Conservation (phyloP, 1,140 invertebrate species). For the Drosophila pachea region DNA sequence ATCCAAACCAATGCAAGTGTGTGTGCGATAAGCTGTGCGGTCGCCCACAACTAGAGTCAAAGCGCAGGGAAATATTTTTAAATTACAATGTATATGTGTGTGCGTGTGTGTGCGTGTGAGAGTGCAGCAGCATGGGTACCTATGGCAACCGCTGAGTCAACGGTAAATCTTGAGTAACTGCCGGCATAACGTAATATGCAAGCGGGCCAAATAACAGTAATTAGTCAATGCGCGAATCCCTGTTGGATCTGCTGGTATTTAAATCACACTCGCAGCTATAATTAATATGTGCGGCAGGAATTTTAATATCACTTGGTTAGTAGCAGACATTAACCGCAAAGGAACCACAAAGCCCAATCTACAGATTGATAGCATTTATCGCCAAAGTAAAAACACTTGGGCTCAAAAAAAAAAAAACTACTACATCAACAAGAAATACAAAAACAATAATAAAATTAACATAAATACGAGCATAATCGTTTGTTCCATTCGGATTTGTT, state of each 20-base stretch:
- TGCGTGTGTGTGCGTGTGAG: neutral
- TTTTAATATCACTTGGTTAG: neutral
- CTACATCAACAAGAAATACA: too few species aligned
- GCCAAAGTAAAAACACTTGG: constrained; percentile 5
- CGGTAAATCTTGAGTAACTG: constrained; percentile 1
- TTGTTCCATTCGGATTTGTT: constrained; percentile 26
- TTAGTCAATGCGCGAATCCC: constrained; percentile 11
- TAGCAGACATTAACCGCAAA: neutral
- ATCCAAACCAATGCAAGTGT: neutral
- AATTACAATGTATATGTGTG: neutral
- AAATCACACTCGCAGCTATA: constrained; percentile 7
- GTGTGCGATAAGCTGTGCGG: constrained; percentile 8
- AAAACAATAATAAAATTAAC: constrained; percentile 12
- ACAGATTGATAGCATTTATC: constrained; percentile 34
- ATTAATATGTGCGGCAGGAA: constrained; percentile 2
- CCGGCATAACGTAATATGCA: neutral
- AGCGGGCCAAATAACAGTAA: constrained; percentile 8
- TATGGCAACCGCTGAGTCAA: constrained; percentile 9
- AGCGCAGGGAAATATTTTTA: neutral
- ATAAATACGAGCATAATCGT: constrained; percentile 6
- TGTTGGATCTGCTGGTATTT: constrained; percentile 12
- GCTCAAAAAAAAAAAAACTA: neutral
- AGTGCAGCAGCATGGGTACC: neutral
- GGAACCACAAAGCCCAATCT: constrained; percentile 31
- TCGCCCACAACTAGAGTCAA: neutral